A percentile compares a stretch with the other conserved stretches of the same genome.
Conservation (phyloP, 2,113 vertebrate species). For the Zootoca vivipara region DNA sequence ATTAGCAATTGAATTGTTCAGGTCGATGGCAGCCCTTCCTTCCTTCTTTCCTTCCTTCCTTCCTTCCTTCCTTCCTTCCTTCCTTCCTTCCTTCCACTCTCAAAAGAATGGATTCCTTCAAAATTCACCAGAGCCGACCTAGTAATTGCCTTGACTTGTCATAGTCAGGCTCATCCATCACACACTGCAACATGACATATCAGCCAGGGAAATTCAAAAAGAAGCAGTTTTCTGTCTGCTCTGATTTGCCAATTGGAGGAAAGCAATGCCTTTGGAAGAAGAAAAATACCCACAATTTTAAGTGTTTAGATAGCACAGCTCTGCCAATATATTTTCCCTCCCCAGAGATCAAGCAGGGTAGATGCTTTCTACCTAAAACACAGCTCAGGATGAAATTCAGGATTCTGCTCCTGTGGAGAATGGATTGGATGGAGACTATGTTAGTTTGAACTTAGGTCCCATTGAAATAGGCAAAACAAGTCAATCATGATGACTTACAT, state of each 20-base stretch:
- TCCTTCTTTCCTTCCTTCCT: not conserved
- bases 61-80: not conserved
- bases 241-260: slow-evolving; percentile 33
- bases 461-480: too few species aligned
- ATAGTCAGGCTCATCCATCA: slow-evolving; percentile 30
- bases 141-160: slow-evolving; percentile 29
- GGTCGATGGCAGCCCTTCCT: not conserved
- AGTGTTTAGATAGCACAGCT: not conserved
- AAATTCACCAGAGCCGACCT: not conserved
- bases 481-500: not conserved
- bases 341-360: fast-evolving
- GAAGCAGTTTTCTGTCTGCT: slow-evolving; percentile 58
- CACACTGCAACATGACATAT: slow-evolving; percentile 33
- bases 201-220: slow-evolving; percentile 35
- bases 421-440: not conserved
- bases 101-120: not conserved
- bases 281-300: slow-evolving; percentile 25
- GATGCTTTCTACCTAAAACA: not conserved
- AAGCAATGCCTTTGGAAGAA: not conserved
- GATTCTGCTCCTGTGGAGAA: not conserved
- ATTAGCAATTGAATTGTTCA: not conserved
- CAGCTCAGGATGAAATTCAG: not conserved
- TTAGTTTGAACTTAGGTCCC: not conserved
- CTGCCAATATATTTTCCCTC: not conserved
- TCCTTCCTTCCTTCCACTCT: not conserved